Evolutionary conservation across 2,888 invertebrate genomes (phyloP), one percentile per base, ranked within the genome.

Genomic region (Creontiades dilutus): DNA sequence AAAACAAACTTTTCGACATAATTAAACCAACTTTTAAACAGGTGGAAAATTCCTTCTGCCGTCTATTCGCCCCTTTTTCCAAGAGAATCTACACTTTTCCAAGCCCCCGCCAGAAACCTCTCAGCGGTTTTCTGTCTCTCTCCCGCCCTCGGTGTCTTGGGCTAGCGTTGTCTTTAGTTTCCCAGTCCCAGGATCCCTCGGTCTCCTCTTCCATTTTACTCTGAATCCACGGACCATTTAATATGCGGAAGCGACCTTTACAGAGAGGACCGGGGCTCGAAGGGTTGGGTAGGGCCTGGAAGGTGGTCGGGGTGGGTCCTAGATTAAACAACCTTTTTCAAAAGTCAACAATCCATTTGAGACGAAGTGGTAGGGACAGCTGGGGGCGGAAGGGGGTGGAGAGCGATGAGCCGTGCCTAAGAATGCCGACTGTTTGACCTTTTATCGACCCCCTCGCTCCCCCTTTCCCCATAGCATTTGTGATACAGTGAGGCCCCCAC

Each of bases 271-370:
- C 57, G 55, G 52, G 23, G 82, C 11, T 23, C 0, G 19, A 14
- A 7, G n/a, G 86, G 55, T 16, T 75, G 76, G n/a, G 68, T 12
- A 57, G 48, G 13, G 86, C 0, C 14, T 47, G 23, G 75, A 12
- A 27, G 57, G 27, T 16, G 78, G 2, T 13, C 28, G 48, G 27
- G 88, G 88, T 14, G 48, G 78, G 52, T 78, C 78, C 89, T 75
- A 89, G 89, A 89, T 89, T 89, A 89, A 89, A 89, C 89, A 89
- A 89, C 89, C 89, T 89, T 89, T 88, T 89, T 84, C 82, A 84
- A 89, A 89, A 89, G 89, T 89, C 89, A 89, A 89, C 89, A 89
- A 89, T 89, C 89, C 89, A 89, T 89, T 89, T 89, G 88, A 88
- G 88, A 88, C 28, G 88, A 37, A 80, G 55, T 16, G 88, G 76